These are phyloP conservation scores for Rhizoglyphus robini DNA, from an alignment of 1,140 invertebrate genomes.

Conservation along the genomic window DNA sequence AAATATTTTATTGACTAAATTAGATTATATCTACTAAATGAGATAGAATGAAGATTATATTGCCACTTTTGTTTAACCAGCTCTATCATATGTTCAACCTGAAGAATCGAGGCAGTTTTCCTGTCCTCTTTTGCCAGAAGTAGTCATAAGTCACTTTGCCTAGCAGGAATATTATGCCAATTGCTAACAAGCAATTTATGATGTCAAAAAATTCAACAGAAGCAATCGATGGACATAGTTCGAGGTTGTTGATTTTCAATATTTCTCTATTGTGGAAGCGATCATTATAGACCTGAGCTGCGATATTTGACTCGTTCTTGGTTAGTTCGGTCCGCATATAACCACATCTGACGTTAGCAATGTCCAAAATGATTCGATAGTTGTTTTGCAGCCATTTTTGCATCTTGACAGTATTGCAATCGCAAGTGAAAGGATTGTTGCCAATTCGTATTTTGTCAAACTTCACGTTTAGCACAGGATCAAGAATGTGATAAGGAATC, in stretches of 20 bases:
- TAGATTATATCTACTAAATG: not conserved
- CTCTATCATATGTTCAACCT: conserved; percentile 17
- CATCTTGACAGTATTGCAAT: conserved; percentile 26
- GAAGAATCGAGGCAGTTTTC: conserved; percentile 26
- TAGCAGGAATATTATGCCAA: conserved; percentile 24
- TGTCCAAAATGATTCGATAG: conserved; percentile 22
- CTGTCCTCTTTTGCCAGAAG: conserved; percentile 25
- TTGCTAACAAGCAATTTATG: conserved; percentile 23
- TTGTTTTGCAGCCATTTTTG: conserved; percentile 25
- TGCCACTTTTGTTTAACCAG: not conserved
- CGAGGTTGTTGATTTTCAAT: conserved; percentile 22
- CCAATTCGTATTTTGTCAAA: conserved; percentile 23
- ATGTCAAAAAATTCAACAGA: conserved; percentile 23
- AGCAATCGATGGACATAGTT: conserved; percentile 24
- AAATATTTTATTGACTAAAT: not conserved
- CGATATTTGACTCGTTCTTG: not conserved
- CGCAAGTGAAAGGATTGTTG: conserved; percentile 26
- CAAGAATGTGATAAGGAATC: conserved; percentile 25
- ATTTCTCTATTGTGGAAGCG: conserved; percentile 20
- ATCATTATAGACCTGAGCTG: not conserved
- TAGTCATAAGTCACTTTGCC: conserved; percentile 25
- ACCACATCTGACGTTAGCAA: conserved; percentile 23
- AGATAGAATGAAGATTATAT: too few species aligned
- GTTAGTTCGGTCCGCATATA: not conserved
- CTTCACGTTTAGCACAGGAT: conserved; percentile 12